phyloP scores from a whole-genome alignment of 2,888 invertebrate species.

The Tachina grossa region DNA sequence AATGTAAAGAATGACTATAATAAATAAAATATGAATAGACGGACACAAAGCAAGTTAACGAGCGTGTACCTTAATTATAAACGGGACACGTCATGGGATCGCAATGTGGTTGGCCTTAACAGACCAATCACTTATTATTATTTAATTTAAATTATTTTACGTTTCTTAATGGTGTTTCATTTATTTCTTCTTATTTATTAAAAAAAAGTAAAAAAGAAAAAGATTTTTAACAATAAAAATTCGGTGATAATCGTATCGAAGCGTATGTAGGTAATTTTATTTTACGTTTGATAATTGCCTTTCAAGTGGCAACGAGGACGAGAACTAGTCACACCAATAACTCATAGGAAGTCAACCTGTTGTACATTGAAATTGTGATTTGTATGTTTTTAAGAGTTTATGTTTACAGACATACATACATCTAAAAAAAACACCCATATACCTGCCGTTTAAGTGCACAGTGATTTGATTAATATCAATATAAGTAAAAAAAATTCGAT shows the following conservation, averaged over 20 bases:
- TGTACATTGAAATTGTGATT: not conserved
- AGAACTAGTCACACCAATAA: not conserved
- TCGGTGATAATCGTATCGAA: slow-evolving; percentile 52
- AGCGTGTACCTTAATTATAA: slow-evolving; percentile 48
- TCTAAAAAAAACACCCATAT: not conserved
- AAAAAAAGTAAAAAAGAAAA: not conserved
- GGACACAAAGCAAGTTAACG: not conserved
- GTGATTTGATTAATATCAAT: too few relatives aligned
- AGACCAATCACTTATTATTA: slow-evolving; percentile 58
- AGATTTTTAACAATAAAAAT: slow-evolving; percentile 47
- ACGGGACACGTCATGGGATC: slow-evolving; percentile 72
- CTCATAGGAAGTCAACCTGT: slow-evolving; percentile 52
- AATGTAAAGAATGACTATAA: slow-evolving; percentile 1
- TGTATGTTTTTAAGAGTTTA: not conserved
- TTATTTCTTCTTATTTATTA: not conserved
- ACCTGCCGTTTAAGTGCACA: too few relatives aligned
- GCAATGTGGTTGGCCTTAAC: slow-evolving; percentile 70
- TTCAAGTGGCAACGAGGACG: slow-evolving; percentile 29
- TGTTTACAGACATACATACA: not conserved
- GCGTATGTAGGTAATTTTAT: slow-evolving; percentile 29
- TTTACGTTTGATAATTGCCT: slow-evolving; percentile 25
- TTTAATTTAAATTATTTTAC: slow-evolving; percentile 39
- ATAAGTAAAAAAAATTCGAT: too few relatives aligned
- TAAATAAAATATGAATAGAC: slow-evolving; percentile 31
- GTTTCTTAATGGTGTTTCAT: slow-evolving; percentile 21